phyloP scores from a whole-genome alignment of 2,888 invertebrate species.

The Herminia tarsipennalis region DNA sequence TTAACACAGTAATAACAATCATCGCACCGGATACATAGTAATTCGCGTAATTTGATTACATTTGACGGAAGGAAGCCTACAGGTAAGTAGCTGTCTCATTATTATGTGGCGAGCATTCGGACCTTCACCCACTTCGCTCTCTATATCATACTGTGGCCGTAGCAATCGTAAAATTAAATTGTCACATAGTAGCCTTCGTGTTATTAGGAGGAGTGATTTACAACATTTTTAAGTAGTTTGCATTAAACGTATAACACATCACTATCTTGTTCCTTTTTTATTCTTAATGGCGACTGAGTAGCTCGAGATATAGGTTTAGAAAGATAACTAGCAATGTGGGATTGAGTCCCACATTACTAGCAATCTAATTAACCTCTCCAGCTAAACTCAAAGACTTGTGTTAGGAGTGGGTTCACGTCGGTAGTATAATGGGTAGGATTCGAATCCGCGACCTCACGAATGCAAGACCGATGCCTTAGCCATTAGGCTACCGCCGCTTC shows the following conservation, averaged over 20 bases:
- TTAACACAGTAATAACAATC: slow-evolving; percentile 2
- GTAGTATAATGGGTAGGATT: too few relatives aligned
- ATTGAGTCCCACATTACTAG: too few relatives aligned
- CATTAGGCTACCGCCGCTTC: too few relatives aligned
- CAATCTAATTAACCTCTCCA: too few relatives aligned
- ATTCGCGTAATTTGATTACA: slow-evolving; percentile 34
- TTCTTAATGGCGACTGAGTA: too few relatives aligned
- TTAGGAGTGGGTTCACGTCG: too few relatives aligned
- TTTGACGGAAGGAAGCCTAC: slow-evolving; percentile 46
- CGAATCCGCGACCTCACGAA: too few relatives aligned
- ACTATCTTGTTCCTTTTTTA: too few relatives aligned
- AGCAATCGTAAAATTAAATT: slow-evolving; percentile 37
- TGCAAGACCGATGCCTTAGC: too few relatives aligned
- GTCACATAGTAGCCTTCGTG: slow-evolving; percentile 34
- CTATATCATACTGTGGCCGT: slow-evolving; percentile 39
- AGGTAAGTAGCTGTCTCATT: slow-evolving; percentile 42
- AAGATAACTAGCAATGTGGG: too few relatives aligned
- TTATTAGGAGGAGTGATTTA: slow-evolving; percentile 18
- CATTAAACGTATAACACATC: neutral
- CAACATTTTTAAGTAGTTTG: neutral
- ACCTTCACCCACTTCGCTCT: slow-evolving; percentile 63
- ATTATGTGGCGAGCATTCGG: slow-evolving; percentile 55
- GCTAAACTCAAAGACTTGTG: too few relatives aligned
- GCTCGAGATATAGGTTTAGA: too few relatives aligned
- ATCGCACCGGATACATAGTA: slow-evolving; percentile 12